A percentile compares a stretch with the other conserved stretches of the same genome.
phyloP scores from a whole-genome alignment of 2,888 invertebrate genomes.

The Zygogramma bicolorata region DNA sequence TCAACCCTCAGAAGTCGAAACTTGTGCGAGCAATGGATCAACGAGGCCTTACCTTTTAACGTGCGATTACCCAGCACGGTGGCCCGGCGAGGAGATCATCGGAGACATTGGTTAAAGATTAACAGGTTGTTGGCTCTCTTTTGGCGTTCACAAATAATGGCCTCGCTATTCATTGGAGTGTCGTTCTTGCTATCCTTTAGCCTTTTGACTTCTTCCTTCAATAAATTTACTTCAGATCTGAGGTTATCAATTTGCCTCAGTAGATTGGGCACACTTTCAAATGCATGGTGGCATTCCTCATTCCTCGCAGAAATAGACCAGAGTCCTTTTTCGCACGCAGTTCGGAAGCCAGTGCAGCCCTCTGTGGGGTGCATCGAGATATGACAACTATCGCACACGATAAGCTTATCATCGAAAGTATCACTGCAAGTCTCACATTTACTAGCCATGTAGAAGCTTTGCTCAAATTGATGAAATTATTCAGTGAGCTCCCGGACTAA shows the following conservation, averaged over 20 bases:
- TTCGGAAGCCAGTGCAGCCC: not conserved
- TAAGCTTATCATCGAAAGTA: not conserved
- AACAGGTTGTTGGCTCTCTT: conserved; percentile 10
- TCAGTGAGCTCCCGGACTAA: not conserved
- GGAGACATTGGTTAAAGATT: conserved; percentile 11
- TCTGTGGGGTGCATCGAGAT: not conserved
- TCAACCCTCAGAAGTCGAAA: no score
- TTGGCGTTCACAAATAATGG: conserved; percentile 4
- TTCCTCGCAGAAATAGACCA: not conserved
- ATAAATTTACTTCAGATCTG: conserved; percentile 12
- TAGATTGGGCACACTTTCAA: not conserved
- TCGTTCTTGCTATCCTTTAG: conserved; percentile 3
- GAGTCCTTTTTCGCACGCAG: not conserved
- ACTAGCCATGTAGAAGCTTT: not conserved
- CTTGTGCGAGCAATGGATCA: no score
- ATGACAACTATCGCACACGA: not conserved
- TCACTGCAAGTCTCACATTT: not conserved
- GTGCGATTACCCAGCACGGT: no score
- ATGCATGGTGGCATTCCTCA: not conserved
- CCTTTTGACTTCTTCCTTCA: conserved; percentile 9
- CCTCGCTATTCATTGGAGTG: conserved; percentile 6
- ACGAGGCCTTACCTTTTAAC: no score
- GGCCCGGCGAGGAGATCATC: no score
- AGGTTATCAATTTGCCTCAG: conserved; percentile 11
- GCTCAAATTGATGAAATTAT: not conserved